These are phyloP conservation scores for Meloidogyne hapla DNA, from an alignment of 1,140 invertebrate species.

Conservation along the genomic window DNA sequence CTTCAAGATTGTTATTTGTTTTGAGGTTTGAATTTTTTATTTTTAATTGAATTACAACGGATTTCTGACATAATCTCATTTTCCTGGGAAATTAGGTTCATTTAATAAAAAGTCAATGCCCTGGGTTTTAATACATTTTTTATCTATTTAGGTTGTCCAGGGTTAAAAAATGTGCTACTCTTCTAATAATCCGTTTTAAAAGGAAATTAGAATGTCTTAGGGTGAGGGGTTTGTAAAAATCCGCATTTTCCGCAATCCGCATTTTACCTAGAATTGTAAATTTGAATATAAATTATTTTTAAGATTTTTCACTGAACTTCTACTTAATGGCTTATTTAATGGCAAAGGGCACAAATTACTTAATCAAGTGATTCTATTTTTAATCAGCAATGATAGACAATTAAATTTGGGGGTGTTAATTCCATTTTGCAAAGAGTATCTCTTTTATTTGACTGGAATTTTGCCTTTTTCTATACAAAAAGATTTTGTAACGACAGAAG, in stretches of 20 bases:
- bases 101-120: no score
- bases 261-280: background rate
- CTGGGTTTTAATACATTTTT: no score
- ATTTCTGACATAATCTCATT: no score
- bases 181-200: no score
- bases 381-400: constrained; percentile 87
- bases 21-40: constrained; percentile 65
- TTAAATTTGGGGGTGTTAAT: constrained; percentile 87
- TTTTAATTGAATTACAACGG: no score
- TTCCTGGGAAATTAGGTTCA: no score
- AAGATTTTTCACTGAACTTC: constrained; percentile 87
- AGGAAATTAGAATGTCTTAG: no score
- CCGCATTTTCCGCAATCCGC: no score
- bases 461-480: constrained; percentile 65
- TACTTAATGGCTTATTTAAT: constrained; percentile 83
- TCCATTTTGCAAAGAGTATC: constrained; percentile 90
- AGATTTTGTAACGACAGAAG: background rate
- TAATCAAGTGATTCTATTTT: constrained; percentile 76
- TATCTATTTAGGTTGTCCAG: no score
- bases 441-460: constrained; percentile 85
- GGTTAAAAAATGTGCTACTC: no score
- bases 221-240: no score
- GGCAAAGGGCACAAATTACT: constrained; percentile 83
- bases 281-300: no score
- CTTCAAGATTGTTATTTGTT: constrained; percentile 86